phyloP scores from a whole-genome alignment of 2,888 invertebrate species.

The Pardosa pseudoannulata region DNA sequence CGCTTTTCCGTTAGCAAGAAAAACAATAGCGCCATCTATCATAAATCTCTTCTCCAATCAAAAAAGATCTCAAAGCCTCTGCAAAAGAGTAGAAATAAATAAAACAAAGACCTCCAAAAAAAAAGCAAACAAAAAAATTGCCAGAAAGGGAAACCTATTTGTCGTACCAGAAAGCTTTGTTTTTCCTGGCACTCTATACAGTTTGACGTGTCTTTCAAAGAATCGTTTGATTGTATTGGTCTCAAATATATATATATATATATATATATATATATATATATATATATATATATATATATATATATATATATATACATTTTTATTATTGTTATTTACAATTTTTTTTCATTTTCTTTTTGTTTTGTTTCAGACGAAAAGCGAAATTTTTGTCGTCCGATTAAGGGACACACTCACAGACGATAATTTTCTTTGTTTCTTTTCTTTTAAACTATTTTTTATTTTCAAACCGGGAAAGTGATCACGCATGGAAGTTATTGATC shows the following conservation, averaged over 20 bases:
- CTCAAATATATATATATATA: background rate
- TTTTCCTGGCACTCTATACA: background rate
- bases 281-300: too few species aligned
- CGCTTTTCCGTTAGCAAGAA: background rate
- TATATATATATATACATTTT: too few species aligned
- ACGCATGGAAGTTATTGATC: too few species aligned
- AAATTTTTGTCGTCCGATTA: too few species aligned
- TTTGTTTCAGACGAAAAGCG: background rate
- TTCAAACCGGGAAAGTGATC: too few species aligned
- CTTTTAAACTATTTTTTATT: too few species aligned
- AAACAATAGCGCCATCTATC: slow-evolving; percentile 17
- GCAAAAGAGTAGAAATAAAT: background rate
- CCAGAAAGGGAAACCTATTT: background rate
- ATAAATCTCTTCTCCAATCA: slow-evolving; percentile 13
- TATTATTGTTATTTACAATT: background rate
- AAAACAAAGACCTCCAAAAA: background rate
- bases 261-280: too few species aligned
- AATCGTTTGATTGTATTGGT: slow-evolving; percentile 7
- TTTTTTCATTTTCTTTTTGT: background rate
- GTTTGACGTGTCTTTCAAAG: background rate
- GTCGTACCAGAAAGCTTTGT: background rate
- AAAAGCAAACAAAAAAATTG: background rate
- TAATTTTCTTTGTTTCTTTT: too few species aligned
- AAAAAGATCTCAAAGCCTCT: slow-evolving; percentile 6
- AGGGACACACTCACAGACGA: too few species aligned